phyloP scores from a whole-genome alignment of 92 coral and sea anemone species.

The Epizoanthus stellaris region DNA sequence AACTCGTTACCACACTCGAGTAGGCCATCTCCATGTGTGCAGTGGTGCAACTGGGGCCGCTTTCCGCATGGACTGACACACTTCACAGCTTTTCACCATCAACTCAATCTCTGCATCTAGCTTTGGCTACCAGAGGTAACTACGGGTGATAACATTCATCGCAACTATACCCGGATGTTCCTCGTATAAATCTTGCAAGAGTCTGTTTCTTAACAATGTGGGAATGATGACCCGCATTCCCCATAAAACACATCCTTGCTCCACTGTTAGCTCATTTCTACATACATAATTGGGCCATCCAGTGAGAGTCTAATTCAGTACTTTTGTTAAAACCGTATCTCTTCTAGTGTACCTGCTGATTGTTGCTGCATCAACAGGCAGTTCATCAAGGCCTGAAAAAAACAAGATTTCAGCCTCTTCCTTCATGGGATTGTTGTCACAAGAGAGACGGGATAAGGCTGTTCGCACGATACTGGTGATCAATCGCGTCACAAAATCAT shows the following conservation, averaged over 20 bases:
- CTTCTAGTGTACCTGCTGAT: constrained; percentile 53
- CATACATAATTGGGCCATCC: constrained; percentile 68
- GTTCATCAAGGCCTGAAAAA: constrained; percentile 54
- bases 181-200: constrained; percentile 67
- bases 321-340: constrained; percentile 66
- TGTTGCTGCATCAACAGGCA: constrained; percentile 59
- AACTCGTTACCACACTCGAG: constrained; percentile 63
- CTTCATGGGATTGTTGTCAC: constrained; percentile 27
- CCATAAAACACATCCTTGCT: constrained; percentile 82
- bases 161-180: constrained; percentile 64
- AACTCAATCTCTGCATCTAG: constrained; percentile 52
- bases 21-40: constrained; percentile 72
- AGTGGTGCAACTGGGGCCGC: constrained; percentile 39
- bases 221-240: constrained; percentile 73
- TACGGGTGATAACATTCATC: constrained; percentile 28
- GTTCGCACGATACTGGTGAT: no score
- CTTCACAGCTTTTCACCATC: constrained; percentile 48
- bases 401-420: constrained; percentile 57
- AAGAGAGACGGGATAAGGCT: constrained; percentile 59
- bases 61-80: constrained; percentile 49
- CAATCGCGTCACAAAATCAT: no score
- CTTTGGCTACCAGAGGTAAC: constrained; percentile 53
- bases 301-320: constrained; percentile 55
- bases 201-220: constrained; percentile 39
- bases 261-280: constrained; percentile 54